Evolutionary conservation across 2,797 vertebrate genomes (phyloP).

Genomic region (Leptoclinus maculatus): DNA sequence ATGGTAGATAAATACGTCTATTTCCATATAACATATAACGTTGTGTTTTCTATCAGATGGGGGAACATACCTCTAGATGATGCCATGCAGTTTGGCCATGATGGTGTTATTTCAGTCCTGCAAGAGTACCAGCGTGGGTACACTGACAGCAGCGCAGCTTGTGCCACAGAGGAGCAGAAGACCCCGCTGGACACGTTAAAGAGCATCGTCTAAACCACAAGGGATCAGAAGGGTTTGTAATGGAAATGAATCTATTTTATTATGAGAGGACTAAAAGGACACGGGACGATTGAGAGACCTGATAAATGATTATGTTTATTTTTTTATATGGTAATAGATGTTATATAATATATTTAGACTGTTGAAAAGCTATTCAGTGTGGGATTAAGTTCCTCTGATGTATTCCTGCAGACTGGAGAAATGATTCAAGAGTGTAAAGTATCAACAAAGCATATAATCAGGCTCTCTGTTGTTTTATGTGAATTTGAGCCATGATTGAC

Average conservation of each 20-base stretch:
- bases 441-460: slow-evolving; percentile 20
- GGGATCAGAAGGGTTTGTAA: slow-evolving; percentile 5
- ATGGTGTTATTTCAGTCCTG: slow-evolving; percentile 84
- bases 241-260: slow-evolving; percentile 9
- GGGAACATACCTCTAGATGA: slow-evolving; percentile 90
- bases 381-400: slow-evolving; percentile 9
- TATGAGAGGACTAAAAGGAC: slow-evolving; percentile 27
- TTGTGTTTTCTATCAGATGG: slow-evolving; percentile 82
- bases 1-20: neutral
- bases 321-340: slow-evolving; percentile 7
- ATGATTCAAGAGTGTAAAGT: slow-evolving; percentile 3
- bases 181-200: slow-evolving; percentile 66
- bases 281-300: neutral
- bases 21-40: slow-evolving; percentile 21
- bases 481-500: slow-evolving; percentile 17
- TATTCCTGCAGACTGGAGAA: slow-evolving; percentile 19
- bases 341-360: neutral
- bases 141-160: slow-evolving; percentile 39
- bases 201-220: slow-evolving; percentile 67
- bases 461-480: slow-evolving; percentile 5
- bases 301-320: slow-evolving; percentile 24
- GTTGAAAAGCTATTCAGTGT: slow-evolving; percentile 1
- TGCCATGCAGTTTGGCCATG: slow-evolving; percentile 87
- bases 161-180: slow-evolving; percentile 70
- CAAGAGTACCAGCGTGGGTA: slow-evolving; percentile 86